phyloP scores from a whole-genome alignment of 2,888 invertebrate genomes.

The Tetranychus piercei region DNA sequence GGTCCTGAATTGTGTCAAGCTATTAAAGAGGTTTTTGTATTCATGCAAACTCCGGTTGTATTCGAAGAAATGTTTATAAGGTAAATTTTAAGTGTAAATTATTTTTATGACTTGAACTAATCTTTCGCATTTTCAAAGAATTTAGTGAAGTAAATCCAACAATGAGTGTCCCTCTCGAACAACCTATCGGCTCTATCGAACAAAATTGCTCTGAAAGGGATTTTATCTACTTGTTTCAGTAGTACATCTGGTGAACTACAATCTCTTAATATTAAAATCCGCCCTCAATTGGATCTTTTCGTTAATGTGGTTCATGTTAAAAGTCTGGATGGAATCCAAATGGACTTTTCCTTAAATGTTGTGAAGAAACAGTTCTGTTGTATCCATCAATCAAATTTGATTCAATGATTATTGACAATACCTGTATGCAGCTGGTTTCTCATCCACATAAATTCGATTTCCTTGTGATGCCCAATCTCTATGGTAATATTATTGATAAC shows the following conservation, averaged over 20 bases:
- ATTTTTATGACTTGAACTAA: neutral
- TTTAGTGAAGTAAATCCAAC: slow-evolving; percentile 68
- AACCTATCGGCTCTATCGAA: slow-evolving; percentile 69
- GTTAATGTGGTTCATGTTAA: slow-evolving; percentile 85
- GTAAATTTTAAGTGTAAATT: slow-evolving; percentile 26
- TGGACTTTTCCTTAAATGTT: slow-evolving; percentile 73
- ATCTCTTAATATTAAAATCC: slow-evolving; percentile 79
- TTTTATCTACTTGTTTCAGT: slow-evolving; percentile 69
- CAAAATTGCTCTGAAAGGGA: slow-evolving; percentile 59
- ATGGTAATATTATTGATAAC: slow-evolving; percentile 95
- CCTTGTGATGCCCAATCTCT: slow-evolving; percentile 90
- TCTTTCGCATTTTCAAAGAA: neutral
- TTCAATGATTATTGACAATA: slow-evolving; percentile 96
- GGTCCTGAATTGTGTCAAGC: slow-evolving; percentile 85
- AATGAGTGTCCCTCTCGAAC: slow-evolving; percentile 64
- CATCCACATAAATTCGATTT: slow-evolving; percentile 97
- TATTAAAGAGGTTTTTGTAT: slow-evolving; percentile 72
- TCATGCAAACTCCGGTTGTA: slow-evolving; percentile 76
- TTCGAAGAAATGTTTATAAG: slow-evolving; percentile 80
- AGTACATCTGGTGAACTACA: slow-evolving; percentile 70
- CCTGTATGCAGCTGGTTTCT: slow-evolving; percentile 96
- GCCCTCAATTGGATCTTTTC: slow-evolving; percentile 37
- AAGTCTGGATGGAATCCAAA: slow-evolving; percentile 75
- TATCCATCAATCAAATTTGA: slow-evolving; percentile 88
- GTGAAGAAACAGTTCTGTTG: slow-evolving; percentile 65